Base-by-base conservation (phyloP, 2,888 invertebrate species). In the Erebia epiphron region DNA sequence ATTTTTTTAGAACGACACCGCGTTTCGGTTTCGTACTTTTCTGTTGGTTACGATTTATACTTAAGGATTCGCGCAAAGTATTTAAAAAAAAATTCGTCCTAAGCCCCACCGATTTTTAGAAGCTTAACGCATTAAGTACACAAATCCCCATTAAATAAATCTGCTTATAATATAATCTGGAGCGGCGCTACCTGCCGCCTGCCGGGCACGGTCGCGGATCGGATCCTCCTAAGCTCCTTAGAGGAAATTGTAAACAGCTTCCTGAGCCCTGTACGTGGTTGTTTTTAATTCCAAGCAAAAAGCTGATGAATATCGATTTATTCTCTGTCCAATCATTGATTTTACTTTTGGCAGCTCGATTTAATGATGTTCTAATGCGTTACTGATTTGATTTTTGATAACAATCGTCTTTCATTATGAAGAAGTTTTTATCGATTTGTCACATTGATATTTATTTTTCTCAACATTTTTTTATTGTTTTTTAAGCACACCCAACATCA, bases 221-320 rank as follows among this genome's bases (percentile, higher is more conserved):
- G 35, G 57, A 58, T 58, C 57, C n/a, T 35, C 1, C 57, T 58
- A 58, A 58, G 35, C 57, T 35, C 26, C 26, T 58, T 35, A 58
- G 35, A 35, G n/a, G 57, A 58, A 8, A 58, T 58, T 58, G 26
- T 58, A 58, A 58, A 58, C 57, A 58, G 35, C 8, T 58, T 14
- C 14, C 26, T 57, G 35, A 57, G 57, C 57, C 14, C 57, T 35
- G 35, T 8, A 14, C 14, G 57, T 14, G 26, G 9, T 58, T 35
- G 14, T 58, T 35, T 46, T 58, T 26, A 14, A 57, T 26, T 58
- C n/a, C 14, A 35, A 18, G 18, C 4, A 50, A 50, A 7, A 50
- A 4, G 1, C n/a, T 52, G 16, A 18, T 54, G 16, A n/a, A 14
- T 8, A 18, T 52, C 2, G 9, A 52, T 52, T 52, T 46, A 11